Evolutionary conservation across 2,113 vertebrate genomes (phyloP).

Genomic region (Cheilinus undulatus): DNA sequence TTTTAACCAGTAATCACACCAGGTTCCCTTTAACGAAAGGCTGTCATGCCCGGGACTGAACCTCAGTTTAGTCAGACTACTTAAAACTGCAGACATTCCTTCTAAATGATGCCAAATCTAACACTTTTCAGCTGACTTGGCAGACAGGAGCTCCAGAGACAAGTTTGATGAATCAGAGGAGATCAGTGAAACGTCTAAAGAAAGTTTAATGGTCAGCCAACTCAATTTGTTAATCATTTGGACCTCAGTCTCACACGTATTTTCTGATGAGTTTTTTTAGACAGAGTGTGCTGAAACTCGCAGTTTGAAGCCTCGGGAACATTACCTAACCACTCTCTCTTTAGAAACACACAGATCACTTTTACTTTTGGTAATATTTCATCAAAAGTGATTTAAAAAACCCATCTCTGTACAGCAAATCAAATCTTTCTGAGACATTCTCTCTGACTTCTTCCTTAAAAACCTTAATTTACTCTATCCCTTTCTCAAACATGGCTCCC

Average conservation of each 20-base stretch:
- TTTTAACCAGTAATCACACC: neutral
- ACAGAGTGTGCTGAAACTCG: neutral
- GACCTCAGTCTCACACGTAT: neutral
- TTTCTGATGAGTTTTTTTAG: neutral
- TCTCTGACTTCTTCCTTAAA: constrained; percentile 5
- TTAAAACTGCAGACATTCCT: neutral
- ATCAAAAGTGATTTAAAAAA: too few relatives aligned
- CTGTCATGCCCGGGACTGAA: neutral
- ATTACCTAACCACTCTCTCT: neutral
- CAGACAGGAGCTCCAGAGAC: constrained; percentile 3
- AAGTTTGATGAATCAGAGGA: neutral
- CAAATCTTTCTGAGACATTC: neutral
- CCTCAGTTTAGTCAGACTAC: constrained; percentile 9
- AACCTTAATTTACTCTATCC: neutral
- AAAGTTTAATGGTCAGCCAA: constrained; percentile 4
- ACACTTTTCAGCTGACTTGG: constrained; percentile 11
- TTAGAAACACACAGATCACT: neutral
- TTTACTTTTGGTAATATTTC: neutral
- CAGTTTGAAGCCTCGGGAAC: neutral
- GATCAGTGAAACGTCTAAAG: neutral
- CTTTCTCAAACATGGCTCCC: neutral
- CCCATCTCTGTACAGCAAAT: constrained; percentile 6
- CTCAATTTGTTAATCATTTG: neutral
- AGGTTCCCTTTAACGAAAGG: constrained; percentile 6
- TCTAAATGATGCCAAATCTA: neutral